Base-by-base conservation (phyloP, 2,888 invertebrate genomes). In the Rhagium mordax region DNA sequence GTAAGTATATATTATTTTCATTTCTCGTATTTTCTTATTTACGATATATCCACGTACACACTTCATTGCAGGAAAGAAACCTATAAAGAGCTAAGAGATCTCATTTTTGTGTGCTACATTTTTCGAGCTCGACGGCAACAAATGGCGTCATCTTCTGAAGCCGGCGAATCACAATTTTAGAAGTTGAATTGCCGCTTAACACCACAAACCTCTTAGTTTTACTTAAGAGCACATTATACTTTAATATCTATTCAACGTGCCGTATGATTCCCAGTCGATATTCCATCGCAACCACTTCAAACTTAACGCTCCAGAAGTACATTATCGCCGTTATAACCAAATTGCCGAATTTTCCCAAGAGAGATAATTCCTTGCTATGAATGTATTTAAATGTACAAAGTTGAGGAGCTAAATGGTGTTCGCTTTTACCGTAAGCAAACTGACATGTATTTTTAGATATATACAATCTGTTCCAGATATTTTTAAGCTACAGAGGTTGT, bases 171-270 rank as follows among this genome's bases (percentile, higher is more conserved):
- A 49, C 41, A 29, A 49, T 64, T 51, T 47, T n/a, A 64, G 15
- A 64, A 64, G 64, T 49, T 49, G 64, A 64, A 49, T 15, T 64
- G 47, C 49, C 41, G 61, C 72, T 53, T 73, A 69, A 73, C 75
- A 77, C 68, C 71, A 61, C 73, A 75, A 75, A 75, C 73, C 75
- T 74, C 74, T 74, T 74, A 74, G 74, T 74, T 74, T 76, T 76
- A 73, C 76, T 74, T 71, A 70, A 70, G 74, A 74, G 75, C 69
- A 70, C 78, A 73, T 78, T 74, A 76, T 70, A 72, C 75, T 78
- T 76, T 76, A 76, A 76, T 75, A 76, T 78, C 76, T 75, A 78
- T 78, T 74, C 74, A 72, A 66, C 68, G 29, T 41, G 55, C 49
- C 64, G 60, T 51, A 61, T 67, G 59, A 61, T 71, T 71, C 61